A percentile compares a stretch with the other conserved stretches of the same genome.
Evolutionary conservation across 1,140 invertebrate genomes (phyloP).

Genomic region (Chlorops oryzae): DNA sequence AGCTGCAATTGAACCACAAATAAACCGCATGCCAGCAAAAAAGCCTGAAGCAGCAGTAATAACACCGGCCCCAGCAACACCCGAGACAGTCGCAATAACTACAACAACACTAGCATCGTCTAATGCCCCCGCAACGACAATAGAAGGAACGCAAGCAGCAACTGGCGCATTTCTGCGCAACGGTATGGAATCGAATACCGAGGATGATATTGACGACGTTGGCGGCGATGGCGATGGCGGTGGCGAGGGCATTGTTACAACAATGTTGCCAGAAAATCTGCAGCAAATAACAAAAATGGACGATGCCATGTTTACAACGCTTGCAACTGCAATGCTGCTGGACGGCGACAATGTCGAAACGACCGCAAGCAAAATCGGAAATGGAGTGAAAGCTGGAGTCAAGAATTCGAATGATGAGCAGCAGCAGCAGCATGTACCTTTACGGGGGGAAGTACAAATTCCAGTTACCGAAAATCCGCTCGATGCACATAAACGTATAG

Average conservation of each 20-base stretch:
- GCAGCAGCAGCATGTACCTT: too few relatives aligned
- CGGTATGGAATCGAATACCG: conserved; percentile 16
- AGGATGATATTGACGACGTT: conserved; percentile 5
- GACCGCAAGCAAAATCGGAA: too few relatives aligned
- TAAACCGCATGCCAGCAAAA: not conserved
- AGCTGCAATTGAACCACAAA: too few relatives aligned
- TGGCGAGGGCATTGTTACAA: conserved; percentile 13
- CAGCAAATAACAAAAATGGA: too few relatives aligned
- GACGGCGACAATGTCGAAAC: too few relatives aligned
- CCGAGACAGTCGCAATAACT: conserved; percentile 11
- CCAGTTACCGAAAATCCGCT: too few relatives aligned
- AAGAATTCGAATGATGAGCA: too few relatives aligned
- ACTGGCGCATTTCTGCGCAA: conserved; percentile 13
- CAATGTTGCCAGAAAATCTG: conserved; percentile 1
- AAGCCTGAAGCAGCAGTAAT: not conserved
- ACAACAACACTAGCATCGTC: conserved; percentile 14
- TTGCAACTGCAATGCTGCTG: too few relatives aligned
- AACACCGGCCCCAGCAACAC: conserved; percentile 4
- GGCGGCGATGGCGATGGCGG: conserved; percentile 1
- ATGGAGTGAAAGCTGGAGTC: too few relatives aligned
- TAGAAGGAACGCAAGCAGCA: conserved; percentile 1
- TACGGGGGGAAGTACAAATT: too few relatives aligned
- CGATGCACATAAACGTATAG: too few relatives aligned
- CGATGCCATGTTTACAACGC: too few relatives aligned
- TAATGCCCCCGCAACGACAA: conserved; percentile 13